phyloP scores from a whole-genome alignment of 2,888 invertebrate species.

The Drosophila emarginata region DNA sequence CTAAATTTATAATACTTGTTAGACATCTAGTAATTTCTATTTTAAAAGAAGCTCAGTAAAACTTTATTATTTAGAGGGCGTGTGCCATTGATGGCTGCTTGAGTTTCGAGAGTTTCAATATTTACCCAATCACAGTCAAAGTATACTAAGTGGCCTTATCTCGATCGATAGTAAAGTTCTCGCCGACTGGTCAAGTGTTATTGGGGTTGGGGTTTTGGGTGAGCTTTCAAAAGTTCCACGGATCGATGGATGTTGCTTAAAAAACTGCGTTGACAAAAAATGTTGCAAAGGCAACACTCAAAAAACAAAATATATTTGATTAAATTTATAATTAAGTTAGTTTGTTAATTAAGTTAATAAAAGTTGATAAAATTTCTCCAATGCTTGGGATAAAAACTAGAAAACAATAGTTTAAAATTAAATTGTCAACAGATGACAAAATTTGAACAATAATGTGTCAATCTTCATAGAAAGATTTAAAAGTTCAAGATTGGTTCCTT shows the following conservation, averaged over 20 bases:
- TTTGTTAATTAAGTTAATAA: too few species aligned
- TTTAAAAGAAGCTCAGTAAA: background rate
- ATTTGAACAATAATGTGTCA: too few species aligned
- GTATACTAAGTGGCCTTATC: background rate
- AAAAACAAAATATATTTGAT: too few species aligned
- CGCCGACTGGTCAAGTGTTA: slow-evolving; percentile 11
- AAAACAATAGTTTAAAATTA: too few species aligned
- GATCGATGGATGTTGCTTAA: background rate
- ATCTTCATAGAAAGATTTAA: too few species aligned
- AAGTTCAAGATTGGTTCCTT: too few species aligned
- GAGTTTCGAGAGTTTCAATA: slow-evolving; percentile 10
- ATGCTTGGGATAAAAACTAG: too few species aligned
- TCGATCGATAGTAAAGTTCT: background rate
- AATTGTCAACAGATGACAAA: too few species aligned
- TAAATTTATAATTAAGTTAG: too few species aligned
- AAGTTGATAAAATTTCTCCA: too few species aligned
- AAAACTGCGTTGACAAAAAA: background rate
- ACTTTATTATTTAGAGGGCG: background rate
- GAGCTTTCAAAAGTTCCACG: background rate
- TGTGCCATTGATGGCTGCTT: slow-evolving; percentile 8
- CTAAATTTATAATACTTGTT: background rate
- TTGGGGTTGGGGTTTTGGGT: slow-evolving; percentile 5
- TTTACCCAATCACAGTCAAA: slow-evolving; percentile 30
- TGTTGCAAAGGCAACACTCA: background rate
- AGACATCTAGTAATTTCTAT: background rate